Base-by-base conservation (phyloP, 2,888 invertebrate genomes). In the Philereme vetulata region DNA sequence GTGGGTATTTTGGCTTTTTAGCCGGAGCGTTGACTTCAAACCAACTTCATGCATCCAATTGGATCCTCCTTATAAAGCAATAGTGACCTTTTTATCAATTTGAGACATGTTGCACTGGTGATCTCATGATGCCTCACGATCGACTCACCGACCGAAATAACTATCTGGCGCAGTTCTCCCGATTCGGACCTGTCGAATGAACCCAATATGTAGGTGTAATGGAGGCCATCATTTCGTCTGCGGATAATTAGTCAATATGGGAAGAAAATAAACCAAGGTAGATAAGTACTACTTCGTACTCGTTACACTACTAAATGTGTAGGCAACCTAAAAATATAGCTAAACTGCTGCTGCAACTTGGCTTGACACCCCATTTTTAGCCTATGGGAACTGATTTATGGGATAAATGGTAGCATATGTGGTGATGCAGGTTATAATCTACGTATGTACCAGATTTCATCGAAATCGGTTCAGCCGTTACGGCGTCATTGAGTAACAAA, bases 81-180 rank as follows among this genome's bases (percentile, higher is more conserved):
- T 42, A 43, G 49, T 45, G 56, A 65, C 60, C 62, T 56, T 67
- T 64, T 65, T 62, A 64, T 60, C 59, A 60, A 64, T 60, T 59
- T 62, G 50, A 57, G 45, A 40, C 55, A 60, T 60, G 50, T 44
- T 56, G 61, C 57, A 52, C 59, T 79, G 86, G 84, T 90, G 89
- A 90, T 88, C 88, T 90, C 90, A 90, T 76, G 82, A 79, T 77
- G 81, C 78, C 79, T 81, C 84, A 75, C 70, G 71, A 66, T 35
- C 81, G 77, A 86, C 84, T 90, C 90, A 90, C 75, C 72, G 81
- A 84, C 89, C 67, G 76, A 90, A 90, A 90, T 90, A 90, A 80
- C 81, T 79, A 70, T 75, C 79, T 81, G 80, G 77, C 79, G 78
- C 79, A 78, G 56, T 60, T 73, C 72, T 82, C 80, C 82, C 75